Evolutionary conservation across 2,113 vertebrate species (phyloP), one percentile per base, ranked within the genome.

Genomic region (Agelaius tricolor): DNA sequence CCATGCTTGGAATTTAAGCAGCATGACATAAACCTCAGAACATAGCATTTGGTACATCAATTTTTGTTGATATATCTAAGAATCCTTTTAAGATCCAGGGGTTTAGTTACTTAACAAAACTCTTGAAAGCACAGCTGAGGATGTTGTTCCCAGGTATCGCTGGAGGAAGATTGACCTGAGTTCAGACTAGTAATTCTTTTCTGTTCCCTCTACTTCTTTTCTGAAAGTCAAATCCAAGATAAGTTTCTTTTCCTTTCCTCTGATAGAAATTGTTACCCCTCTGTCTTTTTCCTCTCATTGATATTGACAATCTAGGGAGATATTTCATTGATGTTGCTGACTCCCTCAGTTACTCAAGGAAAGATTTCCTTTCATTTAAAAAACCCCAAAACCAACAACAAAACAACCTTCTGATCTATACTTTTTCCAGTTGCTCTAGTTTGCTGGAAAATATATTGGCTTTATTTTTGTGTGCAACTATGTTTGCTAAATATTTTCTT

Each of bases 401-500:
- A 52, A 77, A 18, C 78, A 77, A 84, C 46, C 12, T 90, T 84
- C 79, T 90, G 37, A 61, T 69, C 88, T 91, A 87, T 11, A 43
- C 27, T 84, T 95, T 94, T 90, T 33, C 16, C 20, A 72, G 33
- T 37, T 92, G 71, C 66, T 89, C 67, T 72, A 63, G 37, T 71
- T 69, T 95, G 75, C 85, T 95, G 90, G 82, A 86, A 84, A 84
- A 76, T 67, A 27, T 89, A 66, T 47, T 96, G 4, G 92, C 78
- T 95, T 92, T 87, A 11, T 85, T 58, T 91, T 61, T 83, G 87
- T 58, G 23, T 94, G 33, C 69, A 77, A 35, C 4, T 13, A 14
- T 80, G 31, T 95, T 94, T 91, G 65, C 52, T 92, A 72, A 93
- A 85, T 87, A 92, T 91, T 96, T 97, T 95, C 55, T 55, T 90